A percentile compares a stretch with the other conserved stretches of the same genome.
phyloP scores from a whole-genome alignment of 2,797 vertebrate genomes.

The Momotus momota region DNA sequence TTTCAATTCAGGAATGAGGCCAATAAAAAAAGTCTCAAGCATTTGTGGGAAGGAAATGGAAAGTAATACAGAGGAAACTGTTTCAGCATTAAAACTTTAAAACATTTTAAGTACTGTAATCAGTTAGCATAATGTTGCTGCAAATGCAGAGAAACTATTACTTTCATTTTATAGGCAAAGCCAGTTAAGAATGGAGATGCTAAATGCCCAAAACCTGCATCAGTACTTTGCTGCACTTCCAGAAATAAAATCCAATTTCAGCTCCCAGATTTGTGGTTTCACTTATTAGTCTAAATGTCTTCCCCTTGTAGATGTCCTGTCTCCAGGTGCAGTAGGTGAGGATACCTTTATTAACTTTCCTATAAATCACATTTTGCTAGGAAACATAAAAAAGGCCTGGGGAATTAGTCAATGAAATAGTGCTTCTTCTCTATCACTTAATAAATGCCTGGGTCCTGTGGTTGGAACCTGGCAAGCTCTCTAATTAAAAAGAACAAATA shows the following conservation, averaged over 20 bases:
- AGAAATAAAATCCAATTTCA: conserved; percentile 59
- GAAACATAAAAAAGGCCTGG: conserved; percentile 68
- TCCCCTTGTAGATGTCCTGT: conserved; percentile 55
- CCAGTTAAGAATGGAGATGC: background rate
- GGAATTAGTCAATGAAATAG: conserved; percentile 68
- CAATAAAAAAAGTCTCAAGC: background rate
- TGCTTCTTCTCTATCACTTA: conserved; percentile 49
- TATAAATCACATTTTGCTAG: conserved; percentile 66
- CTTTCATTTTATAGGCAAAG: background rate
- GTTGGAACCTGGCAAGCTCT: conserved; percentile 28
- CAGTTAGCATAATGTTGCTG: background rate
- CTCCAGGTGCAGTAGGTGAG: conserved; percentile 62
- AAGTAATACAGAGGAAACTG: background rate
- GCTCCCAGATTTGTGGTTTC: conserved; percentile 61
- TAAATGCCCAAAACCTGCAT: background rate
- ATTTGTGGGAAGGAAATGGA: background rate
- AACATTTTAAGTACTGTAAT: background rate
- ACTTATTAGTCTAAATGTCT: conserved; percentile 63
- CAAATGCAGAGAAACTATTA: background rate
- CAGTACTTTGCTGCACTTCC: background rate
- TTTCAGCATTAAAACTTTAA: background rate
- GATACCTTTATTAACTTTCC: conserved; percentile 69
- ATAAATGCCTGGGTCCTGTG: conserved; percentile 39
- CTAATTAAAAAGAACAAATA: conserved; percentile 73
- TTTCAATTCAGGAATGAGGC: background rate